Evolutionary conservation across 2,888 invertebrate genomes (phyloP).

Genomic region (Exephanes ischioxanthus): DNA sequence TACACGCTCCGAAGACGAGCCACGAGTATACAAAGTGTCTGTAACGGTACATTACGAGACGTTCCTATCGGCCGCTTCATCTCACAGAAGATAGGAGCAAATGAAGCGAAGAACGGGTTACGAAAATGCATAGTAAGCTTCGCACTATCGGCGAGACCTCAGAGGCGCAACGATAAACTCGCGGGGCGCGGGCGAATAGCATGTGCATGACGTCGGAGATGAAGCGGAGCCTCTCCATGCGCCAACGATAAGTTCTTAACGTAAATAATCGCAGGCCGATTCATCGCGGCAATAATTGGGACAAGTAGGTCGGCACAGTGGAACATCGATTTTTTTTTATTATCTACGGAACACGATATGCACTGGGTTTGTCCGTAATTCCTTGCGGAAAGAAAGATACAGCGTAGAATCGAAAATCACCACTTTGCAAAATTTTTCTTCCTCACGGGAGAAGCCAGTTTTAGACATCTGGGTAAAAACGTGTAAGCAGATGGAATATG

Average conservation of each 20-base stretch:
- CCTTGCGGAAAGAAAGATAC: not conserved
- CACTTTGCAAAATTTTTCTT: not conserved
- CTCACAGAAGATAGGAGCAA: not conserved
- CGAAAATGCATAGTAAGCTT: slow-evolving; percentile 29
- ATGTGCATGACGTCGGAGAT: not conserved
- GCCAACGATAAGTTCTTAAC: not conserved
- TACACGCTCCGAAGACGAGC: slow-evolving; percentile 11
- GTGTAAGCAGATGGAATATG: no score
- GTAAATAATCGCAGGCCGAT: not conserved
- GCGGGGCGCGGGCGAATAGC: not conserved
- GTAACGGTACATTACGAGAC: not conserved
- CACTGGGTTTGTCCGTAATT: not conserved
- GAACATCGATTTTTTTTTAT: not conserved
- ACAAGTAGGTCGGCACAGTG: not conserved
- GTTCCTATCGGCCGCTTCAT: slow-evolving; percentile 13
- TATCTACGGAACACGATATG: not conserved
- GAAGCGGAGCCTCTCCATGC: not conserved
- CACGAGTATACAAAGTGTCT: not conserved
- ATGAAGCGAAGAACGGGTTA: slow-evolving; percentile 20
- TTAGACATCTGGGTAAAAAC: no score
- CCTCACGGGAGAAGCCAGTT: no score
- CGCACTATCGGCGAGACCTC: slow-evolving; percentile 14
- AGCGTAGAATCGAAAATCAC: not conserved
- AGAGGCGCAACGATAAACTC: slow-evolving; percentile 9
- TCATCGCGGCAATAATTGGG: not conserved